Evolutionary conservation across 1,140 invertebrate genomes (phyloP).

Genomic region (Drosophila tropicalis): DNA sequence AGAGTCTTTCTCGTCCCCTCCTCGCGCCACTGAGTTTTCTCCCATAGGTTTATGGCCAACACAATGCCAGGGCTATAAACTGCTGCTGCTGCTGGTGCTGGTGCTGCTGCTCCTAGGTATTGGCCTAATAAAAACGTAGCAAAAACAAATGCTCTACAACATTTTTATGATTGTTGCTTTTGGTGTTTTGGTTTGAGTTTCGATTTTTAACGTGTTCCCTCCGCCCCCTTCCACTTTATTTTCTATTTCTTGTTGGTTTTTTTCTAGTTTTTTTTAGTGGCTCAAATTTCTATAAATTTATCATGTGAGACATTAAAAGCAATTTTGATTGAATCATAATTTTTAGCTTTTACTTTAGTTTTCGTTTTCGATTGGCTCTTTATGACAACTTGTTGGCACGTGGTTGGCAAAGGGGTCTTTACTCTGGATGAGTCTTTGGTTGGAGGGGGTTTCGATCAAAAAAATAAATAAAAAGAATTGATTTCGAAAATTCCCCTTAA

Average conservation of each 20-base stretch:
- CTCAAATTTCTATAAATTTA: slow-evolving; percentile 72
- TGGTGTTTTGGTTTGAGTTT: slow-evolving; percentile 55
- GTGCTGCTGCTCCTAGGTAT: slow-evolving; percentile 61
- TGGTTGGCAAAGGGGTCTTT: slow-evolving; percentile 39
- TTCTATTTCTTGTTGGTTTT: not conserved
- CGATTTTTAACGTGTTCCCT: slow-evolving; percentile 44
- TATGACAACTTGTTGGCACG: slow-evolving; percentile 68
- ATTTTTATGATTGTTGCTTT: slow-evolving; percentile 29
- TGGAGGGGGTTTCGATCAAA: slow-evolving; percentile 31
- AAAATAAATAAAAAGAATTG: slow-evolving; percentile 35
- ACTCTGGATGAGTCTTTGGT: slow-evolving; percentile 18
- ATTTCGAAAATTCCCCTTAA: slow-evolving; percentile 72
- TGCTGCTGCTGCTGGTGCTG: slow-evolving; percentile 35
- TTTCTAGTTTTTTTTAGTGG: slow-evolving; percentile 35
- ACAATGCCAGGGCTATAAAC: slow-evolving; percentile 74
- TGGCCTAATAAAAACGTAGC: slow-evolving; percentile 76
- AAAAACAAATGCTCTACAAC: slow-evolving; percentile 51
- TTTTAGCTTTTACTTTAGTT: slow-evolving; percentile 28
- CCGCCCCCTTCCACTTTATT: not conserved
- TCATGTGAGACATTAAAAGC: slow-evolving; percentile 67
- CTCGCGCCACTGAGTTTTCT: slow-evolving; percentile 6
- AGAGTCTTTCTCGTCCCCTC: slow-evolving; percentile 3
- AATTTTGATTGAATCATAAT: slow-evolving; percentile 77
- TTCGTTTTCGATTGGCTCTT: not conserved
- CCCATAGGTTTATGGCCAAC: slow-evolving; percentile 72